These are phyloP conservation scores for Scaptomyza caliginosa DNA, from an alignment of 2,888 invertebrate genomes.

Conservation along the genomic window DNA sequence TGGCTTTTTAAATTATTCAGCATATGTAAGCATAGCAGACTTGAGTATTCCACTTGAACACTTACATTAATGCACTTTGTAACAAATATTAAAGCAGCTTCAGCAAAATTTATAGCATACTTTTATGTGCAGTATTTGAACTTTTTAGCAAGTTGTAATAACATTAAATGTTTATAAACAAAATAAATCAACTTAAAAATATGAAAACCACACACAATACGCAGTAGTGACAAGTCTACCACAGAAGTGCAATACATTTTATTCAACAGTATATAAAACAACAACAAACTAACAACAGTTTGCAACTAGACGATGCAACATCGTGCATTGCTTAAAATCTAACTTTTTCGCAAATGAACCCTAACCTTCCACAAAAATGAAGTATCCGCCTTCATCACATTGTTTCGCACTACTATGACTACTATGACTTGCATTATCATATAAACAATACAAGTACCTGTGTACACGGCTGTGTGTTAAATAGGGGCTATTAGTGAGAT, in stretches of 20 bases:
- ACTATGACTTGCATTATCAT: constrained; percentile 65
- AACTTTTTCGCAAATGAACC: constrained; percentile 18
- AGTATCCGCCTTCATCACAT: constrained; percentile 14
- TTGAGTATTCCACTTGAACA: constrained; percentile 42
- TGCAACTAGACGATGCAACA: constrained; percentile 41
- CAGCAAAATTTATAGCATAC: constrained; percentile 52
- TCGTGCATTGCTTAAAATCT: constrained; percentile 55
- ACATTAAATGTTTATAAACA: constrained; percentile 73
- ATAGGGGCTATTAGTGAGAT: constrained; percentile 29
- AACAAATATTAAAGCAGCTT: background rate
- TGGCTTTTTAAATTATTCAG: constrained; percentile 69
- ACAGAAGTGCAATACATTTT: constrained; percentile 60
- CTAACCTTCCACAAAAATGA: background rate
- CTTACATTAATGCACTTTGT: background rate
- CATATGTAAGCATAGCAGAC: constrained; percentile 63
- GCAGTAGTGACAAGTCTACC: constrained; percentile 26
- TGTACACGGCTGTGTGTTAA: constrained; percentile 5
- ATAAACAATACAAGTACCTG: constrained; percentile 9
- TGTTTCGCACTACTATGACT: constrained; percentile 76
- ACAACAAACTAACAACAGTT: constrained; percentile 31
- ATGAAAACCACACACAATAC: background rate
- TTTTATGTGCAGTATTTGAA: constrained; percentile 53
- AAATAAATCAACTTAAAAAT: constrained; percentile 64
- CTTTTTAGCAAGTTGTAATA: constrained; percentile 68
- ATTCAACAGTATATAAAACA: constrained; percentile 22